These are phyloP conservation scores for Drosophila macrospina DNA, from an alignment of 2,888 invertebrate species.

Conservation along the genomic window DNA sequence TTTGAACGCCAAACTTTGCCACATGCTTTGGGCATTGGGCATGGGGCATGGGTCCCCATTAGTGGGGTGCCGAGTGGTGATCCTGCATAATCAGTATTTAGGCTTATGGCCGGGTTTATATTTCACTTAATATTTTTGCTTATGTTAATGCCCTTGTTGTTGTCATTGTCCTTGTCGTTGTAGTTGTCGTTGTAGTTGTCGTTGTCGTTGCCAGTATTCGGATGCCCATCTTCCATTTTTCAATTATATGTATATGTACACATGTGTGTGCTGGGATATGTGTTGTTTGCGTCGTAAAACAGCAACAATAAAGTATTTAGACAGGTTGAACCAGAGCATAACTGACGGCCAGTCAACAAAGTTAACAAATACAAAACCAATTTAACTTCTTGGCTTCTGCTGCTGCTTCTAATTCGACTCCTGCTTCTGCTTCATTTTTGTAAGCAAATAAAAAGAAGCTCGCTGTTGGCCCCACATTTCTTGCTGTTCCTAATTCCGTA, in stretches of 20 bases:
- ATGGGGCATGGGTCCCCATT: conserved; percentile 30
- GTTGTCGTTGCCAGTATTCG: conserved; percentile 32
- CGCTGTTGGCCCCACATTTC: conserved; percentile 1
- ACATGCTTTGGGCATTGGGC: conserved; percentile 32
- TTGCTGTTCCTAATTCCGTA: conserved; percentile 39
- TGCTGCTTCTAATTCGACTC: conserved; percentile 12
- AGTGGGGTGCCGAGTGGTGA: conserved; percentile 16
- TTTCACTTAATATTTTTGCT: conserved; percentile 67
- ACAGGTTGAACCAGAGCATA: conserved; percentile 49
- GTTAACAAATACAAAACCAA: conserved; percentile 77
- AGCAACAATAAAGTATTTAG: conserved; percentile 48
- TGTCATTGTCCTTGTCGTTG: conserved; percentile 29
- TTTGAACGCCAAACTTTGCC: conserved; percentile 61
- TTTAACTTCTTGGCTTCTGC: conserved; percentile 71
- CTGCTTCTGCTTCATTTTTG: conserved; percentile 59
- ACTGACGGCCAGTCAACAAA: conserved; percentile 60
- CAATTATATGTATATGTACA: conserved; percentile 33
- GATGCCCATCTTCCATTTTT: conserved; percentile 46
- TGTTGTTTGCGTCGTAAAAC: conserved; percentile 31
- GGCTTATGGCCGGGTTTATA: conserved; percentile 59
- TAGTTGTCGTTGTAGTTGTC: conserved; percentile 27
- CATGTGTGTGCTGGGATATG: background rate
- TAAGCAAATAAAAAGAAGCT: conserved; percentile 68
- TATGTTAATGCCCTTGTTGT: conserved; percentile 56
- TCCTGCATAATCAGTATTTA: conserved; percentile 67